Conservation (phyloP, 2,797 vertebrate species). For the Dromococcyx pavoninus region DNA sequence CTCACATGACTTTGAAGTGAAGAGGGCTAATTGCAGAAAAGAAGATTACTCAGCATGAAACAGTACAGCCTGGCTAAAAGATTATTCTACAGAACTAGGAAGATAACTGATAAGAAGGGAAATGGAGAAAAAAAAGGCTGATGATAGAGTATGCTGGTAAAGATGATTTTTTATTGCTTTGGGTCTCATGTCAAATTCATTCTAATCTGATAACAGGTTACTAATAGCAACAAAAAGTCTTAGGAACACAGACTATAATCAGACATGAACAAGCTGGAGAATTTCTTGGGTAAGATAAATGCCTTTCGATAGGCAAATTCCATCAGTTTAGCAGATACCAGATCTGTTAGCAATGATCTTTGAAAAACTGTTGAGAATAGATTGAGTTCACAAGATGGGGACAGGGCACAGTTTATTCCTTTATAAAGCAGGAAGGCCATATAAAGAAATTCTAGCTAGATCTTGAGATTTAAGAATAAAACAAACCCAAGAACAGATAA, state of each 20-base stretch:
- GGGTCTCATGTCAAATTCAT: not conserved
- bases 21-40: conserved; percentile 12
- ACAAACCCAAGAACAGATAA: not conserved
- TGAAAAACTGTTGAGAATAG: not conserved
- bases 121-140: not conserved
- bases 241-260: not conserved
- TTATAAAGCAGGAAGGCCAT: not conserved
- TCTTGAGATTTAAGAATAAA: not conserved
- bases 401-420: not conserved
- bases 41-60: not conserved
- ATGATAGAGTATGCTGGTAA: not conserved
- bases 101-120: not conserved
- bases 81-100: not conserved
- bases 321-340: not conserved
- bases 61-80: not conserved
- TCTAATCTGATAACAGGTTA: not conserved
- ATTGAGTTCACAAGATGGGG: not conserved
- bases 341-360: not conserved
- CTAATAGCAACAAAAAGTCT: not conserved
- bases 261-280: not conserved
- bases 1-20: not conserved
- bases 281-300: not conserved
- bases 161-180: not conserved
- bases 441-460: not conserved
- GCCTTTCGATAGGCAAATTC: not conserved